phyloP scores from a whole-genome alignment of 1,140 invertebrate species.

The Hydropsyche tenuis region DNA sequence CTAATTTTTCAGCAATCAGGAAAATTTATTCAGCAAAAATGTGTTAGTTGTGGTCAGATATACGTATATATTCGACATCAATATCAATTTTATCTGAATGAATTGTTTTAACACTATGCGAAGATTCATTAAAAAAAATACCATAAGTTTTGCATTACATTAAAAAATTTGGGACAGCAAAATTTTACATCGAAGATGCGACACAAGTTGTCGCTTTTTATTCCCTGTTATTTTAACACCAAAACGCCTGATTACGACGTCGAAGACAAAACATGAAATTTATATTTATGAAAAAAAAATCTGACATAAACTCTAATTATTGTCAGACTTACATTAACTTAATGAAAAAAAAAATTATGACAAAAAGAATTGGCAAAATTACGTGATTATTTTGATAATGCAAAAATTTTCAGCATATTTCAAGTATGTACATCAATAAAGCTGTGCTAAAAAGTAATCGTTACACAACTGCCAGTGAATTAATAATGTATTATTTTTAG shows the following conservation, averaged over 20 bases:
- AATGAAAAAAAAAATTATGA: background rate
- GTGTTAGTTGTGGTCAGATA: background rate
- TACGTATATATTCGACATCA: background rate
- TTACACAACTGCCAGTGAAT: too few relatives aligned
- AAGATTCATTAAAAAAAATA: background rate
- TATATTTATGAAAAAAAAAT: conserved; percentile 17
- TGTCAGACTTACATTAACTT: conserved; percentile 6
- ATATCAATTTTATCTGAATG: background rate
- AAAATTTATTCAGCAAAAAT: background rate
- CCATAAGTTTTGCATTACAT: conserved; percentile 15
- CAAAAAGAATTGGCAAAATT: conserved; percentile 3
- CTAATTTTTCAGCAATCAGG: background rate
- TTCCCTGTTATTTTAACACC: conserved; percentile 32
- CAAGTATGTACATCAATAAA: background rate
- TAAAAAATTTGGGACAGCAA: conserved; percentile 46
- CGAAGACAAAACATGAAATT: conserved; percentile 10
- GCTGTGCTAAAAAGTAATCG: conserved; percentile 5
- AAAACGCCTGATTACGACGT: conserved; percentile 1
- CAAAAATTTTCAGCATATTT: background rate
- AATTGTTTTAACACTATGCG: conserved; percentile 1
- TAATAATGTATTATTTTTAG: too few relatives aligned
- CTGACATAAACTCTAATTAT: conserved; percentile 11
- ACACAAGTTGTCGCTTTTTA: background rate
- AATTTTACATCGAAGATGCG: conserved; percentile 44
- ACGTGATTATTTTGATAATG: background rate